These are phyloP conservation scores for Heterochromis multidens DNA, from an alignment of 2,113 vertebrate genomes.

Conservation along the genomic window DNA sequence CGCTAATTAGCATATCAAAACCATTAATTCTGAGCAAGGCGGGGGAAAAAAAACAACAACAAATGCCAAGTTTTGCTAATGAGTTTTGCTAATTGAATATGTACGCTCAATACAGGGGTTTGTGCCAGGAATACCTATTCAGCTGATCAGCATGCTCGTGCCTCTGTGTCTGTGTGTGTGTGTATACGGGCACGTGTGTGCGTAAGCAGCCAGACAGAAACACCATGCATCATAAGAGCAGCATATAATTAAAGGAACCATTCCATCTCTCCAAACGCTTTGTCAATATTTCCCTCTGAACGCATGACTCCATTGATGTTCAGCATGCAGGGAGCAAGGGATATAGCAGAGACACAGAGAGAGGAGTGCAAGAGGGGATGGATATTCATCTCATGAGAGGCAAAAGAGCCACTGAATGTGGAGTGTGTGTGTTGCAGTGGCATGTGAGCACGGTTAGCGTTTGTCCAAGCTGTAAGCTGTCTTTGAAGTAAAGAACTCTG, in stretches of 20 bases:
- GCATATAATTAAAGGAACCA: constrained; percentile 60
- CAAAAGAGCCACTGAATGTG: constrained; percentile 36
- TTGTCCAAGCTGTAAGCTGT: constrained; percentile 42
- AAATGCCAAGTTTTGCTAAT: constrained; percentile 99
- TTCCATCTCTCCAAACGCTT: constrained; percentile 61
- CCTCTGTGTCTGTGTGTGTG: not conserved
- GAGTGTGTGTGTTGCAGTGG: constrained; percentile 28
- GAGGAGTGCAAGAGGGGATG: constrained; percentile 29
- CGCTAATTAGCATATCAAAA: constrained; percentile 99
- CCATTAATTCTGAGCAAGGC: constrained; percentile 96
- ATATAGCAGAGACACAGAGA: constrained; percentile 12
- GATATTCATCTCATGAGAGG: constrained; percentile 67
- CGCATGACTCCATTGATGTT: constrained; percentile 46
- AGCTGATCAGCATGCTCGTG: constrained; percentile 43
- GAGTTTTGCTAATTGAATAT: constrained; percentile 99
- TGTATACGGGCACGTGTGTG: not conserved
- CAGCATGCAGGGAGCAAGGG: constrained; percentile 5
- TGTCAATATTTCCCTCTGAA: constrained; percentile 67
- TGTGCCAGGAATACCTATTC: constrained; percentile 72
- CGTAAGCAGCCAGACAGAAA: constrained; percentile 41
- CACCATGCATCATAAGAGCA: constrained; percentile 54
- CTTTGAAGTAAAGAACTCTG: constrained; percentile 66
- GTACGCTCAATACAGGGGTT: constrained; percentile 69
- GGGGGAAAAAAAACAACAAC: constrained; percentile 85
- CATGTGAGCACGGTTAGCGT: constrained; percentile 33